Conservation (phyloP, 1,140 invertebrate species). For the Gonioctena quinquepunctata region DNA sequence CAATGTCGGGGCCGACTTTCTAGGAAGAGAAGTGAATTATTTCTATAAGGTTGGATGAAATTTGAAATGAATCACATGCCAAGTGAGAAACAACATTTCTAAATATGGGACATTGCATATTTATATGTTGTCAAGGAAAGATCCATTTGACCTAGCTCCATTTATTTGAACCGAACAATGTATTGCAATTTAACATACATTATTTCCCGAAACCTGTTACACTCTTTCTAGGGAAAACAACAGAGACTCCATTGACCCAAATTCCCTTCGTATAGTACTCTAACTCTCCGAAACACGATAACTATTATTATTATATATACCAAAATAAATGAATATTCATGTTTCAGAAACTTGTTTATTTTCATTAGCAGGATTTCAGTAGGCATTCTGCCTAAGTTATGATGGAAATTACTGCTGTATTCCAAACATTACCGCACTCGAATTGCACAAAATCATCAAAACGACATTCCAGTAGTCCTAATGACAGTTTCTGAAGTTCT, state of each 20-base stretch:
- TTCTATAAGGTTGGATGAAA: too few relatives aligned
- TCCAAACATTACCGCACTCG: not conserved
- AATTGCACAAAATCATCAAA: constrained; percentile 9
- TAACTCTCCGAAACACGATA: not conserved
- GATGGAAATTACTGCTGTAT: not conserved
- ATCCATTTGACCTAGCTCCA: too few relatives aligned
- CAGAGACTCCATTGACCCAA: not conserved
- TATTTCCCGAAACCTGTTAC: too few relatives aligned
- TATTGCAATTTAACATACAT: too few relatives aligned
- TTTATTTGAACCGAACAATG: too few relatives aligned
- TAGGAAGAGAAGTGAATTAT: too few relatives aligned
- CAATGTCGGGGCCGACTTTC: too few relatives aligned
- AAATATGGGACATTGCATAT: too few relatives aligned
- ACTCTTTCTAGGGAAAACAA: too few relatives aligned
- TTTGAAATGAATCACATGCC: too few relatives aligned
- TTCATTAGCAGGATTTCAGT: not conserved
- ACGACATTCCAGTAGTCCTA: not conserved
- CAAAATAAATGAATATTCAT: not conserved
- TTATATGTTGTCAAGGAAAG: too few relatives aligned
- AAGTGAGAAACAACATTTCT: too few relatives aligned
- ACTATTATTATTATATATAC: not conserved
- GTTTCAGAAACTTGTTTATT: not conserved
- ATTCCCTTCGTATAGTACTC: not conserved
- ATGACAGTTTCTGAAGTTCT: constrained; percentile 2
- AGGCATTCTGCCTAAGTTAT: not conserved